Base-by-base conservation (phyloP, 2,888 invertebrate genomes). In the Volucella bombylans region DNA sequence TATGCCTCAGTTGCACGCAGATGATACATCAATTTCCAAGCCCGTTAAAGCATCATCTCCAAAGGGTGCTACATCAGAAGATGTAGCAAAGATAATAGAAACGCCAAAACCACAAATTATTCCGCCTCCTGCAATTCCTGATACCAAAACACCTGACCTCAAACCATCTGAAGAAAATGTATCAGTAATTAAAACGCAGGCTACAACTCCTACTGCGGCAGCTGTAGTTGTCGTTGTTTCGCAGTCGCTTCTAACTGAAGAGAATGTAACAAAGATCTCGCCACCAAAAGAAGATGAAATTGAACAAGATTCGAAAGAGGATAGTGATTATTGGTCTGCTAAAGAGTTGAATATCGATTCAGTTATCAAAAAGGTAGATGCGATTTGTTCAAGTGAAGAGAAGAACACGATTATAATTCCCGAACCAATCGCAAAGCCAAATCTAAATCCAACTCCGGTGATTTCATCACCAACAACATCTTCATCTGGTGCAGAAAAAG, bases 301-400 rank as follows among this genome's bases (percentile, higher is more conserved):
- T 68, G 93, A 93, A 89, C 92, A 91, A 74, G 93, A 93, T 87
- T 93, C 93, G 43, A 94, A 95, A 87, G 95, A 96, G 88, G 95
- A 95, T 89, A 94, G 94, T 88, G 95, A 95, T 90, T 95, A 94
- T 87, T 96, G 96, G 96, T 95, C 95, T 45, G 95, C 95, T 8
- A 96, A 96, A 90, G 96, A 96, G 89, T 93, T 96, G 1, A 96
- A 96, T 88, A 95, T 96, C 86, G 96, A 96, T 87, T 96, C 96
- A 18, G 96, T 96, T 1, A 96, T 96, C 83, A 96, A 96, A 90
- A 95, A 95, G 88, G 94, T 95, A 0, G 95, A 95, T 87, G 95
- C 85, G 9, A 77, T 83, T 50, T 86, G 79, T 47, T 72, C 79
- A 1, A 77, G 31, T 8, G 87, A 87, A 39, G 87, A 87, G 9